Conservation (phyloP, 1,140 invertebrate species). For the Trichogramma pretiosum region DNA sequence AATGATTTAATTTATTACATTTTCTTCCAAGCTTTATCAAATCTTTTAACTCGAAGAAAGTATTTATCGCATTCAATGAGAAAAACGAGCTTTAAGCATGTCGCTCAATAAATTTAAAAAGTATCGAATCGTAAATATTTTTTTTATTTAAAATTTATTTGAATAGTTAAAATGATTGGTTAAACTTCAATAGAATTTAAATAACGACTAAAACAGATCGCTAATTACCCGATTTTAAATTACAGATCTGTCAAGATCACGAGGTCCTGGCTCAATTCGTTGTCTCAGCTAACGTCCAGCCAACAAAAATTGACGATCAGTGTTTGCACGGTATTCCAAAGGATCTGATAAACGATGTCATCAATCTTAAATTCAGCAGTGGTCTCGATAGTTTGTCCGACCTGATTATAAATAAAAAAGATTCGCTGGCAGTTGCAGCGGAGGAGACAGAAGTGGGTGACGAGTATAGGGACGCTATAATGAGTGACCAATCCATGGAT, state of each 20-base stretch:
- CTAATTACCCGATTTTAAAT: too few relatives aligned
- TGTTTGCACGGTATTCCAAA: conserved; percentile 41
- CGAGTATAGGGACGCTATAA: conserved; percentile 35
- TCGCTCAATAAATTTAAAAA: too few relatives aligned
- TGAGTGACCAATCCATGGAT: conserved; percentile 55
- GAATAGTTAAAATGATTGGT: too few relatives aligned
- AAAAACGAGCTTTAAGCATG: too few relatives aligned
- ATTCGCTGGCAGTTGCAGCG: conserved; percentile 12
- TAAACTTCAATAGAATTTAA: too few relatives aligned
- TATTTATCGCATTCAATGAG: too few relatives aligned
- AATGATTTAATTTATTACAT: too few relatives aligned
- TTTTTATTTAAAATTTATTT: too few relatives aligned
- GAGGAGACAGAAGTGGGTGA: conserved; percentile 13
- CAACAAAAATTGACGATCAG: conserved; percentile 41
- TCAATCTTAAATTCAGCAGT: conserved; percentile 41
- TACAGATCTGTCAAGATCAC: conserved; percentile 37
- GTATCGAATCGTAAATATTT: too few relatives aligned
- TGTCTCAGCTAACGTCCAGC: conserved; percentile 43
- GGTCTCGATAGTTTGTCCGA: conserved; percentile 38
- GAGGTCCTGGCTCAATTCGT: conserved; percentile 43
- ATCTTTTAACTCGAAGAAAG: too few relatives aligned
- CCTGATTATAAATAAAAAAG: conserved; percentile 31
- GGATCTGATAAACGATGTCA: conserved; percentile 43
- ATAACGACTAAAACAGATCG: too few relatives aligned
- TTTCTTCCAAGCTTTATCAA: too few relatives aligned